A percentile compares a stretch with the other conserved stretches of the same genome.
These are phyloP conservation scores for Pseudopodoces humilis DNA, from an alignment of 2,113 vertebrate species.

Conservation along the genomic window DNA sequence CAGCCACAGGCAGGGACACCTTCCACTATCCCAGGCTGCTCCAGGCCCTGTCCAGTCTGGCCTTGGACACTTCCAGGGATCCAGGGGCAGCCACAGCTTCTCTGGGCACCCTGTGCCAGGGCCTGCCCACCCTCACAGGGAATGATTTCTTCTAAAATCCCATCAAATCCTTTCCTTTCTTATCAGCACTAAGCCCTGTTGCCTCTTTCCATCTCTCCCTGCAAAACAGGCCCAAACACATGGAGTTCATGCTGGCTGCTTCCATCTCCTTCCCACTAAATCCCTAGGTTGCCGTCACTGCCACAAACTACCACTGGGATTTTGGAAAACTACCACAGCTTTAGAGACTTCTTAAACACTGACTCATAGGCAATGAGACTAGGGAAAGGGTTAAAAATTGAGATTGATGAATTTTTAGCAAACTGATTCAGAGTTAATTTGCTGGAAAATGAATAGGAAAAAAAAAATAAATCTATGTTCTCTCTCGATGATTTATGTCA, in stretches of 20 bases:
- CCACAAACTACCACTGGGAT: background rate
- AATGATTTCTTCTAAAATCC: background rate
- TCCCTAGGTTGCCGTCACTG: background rate
- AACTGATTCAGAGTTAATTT: background rate
- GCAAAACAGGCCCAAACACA: background rate
- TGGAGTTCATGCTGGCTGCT: background rate
- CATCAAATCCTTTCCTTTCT: background rate
- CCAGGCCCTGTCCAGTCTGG: rapidly evolving
- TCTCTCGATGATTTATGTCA: background rate
- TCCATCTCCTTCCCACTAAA: background rate
- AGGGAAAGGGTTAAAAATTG: background rate
- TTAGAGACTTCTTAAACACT: background rate
- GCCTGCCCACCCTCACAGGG: background rate
- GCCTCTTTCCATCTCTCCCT: background rate
- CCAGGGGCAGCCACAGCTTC: background rate
- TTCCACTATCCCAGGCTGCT: background rate
- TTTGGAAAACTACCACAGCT: background rate
- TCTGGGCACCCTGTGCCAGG: background rate
- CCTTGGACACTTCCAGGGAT: background rate
- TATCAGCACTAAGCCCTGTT: background rate
- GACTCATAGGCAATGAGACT: background rate
- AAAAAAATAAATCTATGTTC: background rate
- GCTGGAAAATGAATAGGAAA: background rate
- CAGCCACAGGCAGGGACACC: background rate
- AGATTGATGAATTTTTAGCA: background rate